Percentiles rank a stretch among this genome's conserved stretches.
These are phyloP conservation scores for Dendrolimus kikuchii DNA, from an alignment of 1,140 invertebrate species.

Conservation along the genomic window DNA sequence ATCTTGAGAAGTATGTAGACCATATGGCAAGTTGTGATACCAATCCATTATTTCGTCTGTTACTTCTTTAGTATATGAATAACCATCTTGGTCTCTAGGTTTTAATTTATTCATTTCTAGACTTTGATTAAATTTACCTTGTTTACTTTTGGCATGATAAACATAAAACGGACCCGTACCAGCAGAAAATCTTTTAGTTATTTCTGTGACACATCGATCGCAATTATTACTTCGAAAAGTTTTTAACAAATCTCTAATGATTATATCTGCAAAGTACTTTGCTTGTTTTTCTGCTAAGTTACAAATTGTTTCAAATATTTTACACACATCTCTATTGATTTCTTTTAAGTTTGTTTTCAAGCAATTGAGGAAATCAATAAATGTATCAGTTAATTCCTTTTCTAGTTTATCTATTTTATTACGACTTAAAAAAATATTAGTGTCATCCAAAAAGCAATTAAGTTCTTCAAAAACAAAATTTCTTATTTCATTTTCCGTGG, in stretches of 20 bases:
- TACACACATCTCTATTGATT: slow-evolving; percentile 4
- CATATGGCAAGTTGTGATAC: slow-evolving; percentile 1
- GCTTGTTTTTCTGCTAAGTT: slow-evolving; percentile 9
- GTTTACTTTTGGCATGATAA: not conserved
- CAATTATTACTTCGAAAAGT: slow-evolving; percentile 6
- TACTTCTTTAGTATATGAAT: slow-evolving; percentile 8
- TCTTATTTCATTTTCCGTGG: slow-evolving; percentile 8
- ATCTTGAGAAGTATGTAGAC: not conserved
- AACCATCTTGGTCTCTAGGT: not conserved
- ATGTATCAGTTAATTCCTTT: slow-evolving; percentile 4
- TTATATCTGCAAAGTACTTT: slow-evolving; percentile 7
- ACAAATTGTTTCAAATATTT: slow-evolving; percentile 1
- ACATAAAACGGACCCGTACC: slow-evolving; percentile 1
- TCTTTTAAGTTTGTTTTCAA: not conserved
- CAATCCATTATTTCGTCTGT: slow-evolving; percentile 7
- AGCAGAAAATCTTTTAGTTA: slow-evolving; percentile 1
- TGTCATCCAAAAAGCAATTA: slow-evolving; percentile 5
- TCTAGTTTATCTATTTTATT: slow-evolving; percentile 7
- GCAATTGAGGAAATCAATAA: slow-evolving; percentile 3
- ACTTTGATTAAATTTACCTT: slow-evolving; percentile 6
- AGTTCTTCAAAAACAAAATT: slow-evolving; percentile 11
- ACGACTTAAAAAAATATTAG: not conserved
- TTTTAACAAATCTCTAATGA: slow-evolving; percentile 7
- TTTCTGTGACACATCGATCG: not conserved
- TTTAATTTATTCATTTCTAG: not conserved